Conservation (phyloP, 2,113 vertebrate species). For the Dendropsophus ebraccatus region DNA sequence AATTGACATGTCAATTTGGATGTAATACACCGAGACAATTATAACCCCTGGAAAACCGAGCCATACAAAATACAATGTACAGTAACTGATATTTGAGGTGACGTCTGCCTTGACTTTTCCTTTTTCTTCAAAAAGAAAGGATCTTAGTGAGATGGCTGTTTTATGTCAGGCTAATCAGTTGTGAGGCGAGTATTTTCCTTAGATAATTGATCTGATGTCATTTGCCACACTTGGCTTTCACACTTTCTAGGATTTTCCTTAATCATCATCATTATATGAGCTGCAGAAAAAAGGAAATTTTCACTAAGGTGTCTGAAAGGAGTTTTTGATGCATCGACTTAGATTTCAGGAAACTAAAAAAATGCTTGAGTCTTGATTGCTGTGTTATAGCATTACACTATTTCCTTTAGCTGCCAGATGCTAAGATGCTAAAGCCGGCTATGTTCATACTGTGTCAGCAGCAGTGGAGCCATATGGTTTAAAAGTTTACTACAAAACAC, state of each 20-base stretch:
- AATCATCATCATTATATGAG: constrained; percentile 21
- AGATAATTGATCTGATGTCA: constrained; percentile 42
- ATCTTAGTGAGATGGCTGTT: background rate
- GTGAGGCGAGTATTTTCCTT: constrained; percentile 19
- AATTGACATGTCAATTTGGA: background rate
- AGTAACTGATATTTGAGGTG: constrained; percentile 8
- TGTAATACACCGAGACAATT: background rate
- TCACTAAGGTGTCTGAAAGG: constrained; percentile 42
- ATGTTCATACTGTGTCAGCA: constrained; percentile 42
- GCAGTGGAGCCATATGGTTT: constrained; percentile 32
- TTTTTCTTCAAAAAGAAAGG: background rate
- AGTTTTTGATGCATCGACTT: constrained; percentile 32
- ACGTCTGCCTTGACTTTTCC: constrained; percentile 20
- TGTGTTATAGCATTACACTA: constrained; percentile 48
- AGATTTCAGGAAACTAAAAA: constrained; percentile 51
- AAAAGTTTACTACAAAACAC: constrained; percentile 9
- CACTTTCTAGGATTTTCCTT: constrained; percentile 12
- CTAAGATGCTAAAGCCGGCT: constrained; percentile 49
- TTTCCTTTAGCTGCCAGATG: constrained; percentile 53
- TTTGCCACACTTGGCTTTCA: constrained; percentile 19
- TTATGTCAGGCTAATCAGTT: constrained; percentile 35
- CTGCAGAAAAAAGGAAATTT: constrained; percentile 21
- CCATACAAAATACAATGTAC: background rate
- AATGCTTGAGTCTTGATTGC: constrained; percentile 32
- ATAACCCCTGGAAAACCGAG: background rate